Evolutionary conservation across 2,888 invertebrate genomes (phyloP), one percentile per base, ranked within the genome.

Genomic region (Drosophila mercatorum): DNA sequence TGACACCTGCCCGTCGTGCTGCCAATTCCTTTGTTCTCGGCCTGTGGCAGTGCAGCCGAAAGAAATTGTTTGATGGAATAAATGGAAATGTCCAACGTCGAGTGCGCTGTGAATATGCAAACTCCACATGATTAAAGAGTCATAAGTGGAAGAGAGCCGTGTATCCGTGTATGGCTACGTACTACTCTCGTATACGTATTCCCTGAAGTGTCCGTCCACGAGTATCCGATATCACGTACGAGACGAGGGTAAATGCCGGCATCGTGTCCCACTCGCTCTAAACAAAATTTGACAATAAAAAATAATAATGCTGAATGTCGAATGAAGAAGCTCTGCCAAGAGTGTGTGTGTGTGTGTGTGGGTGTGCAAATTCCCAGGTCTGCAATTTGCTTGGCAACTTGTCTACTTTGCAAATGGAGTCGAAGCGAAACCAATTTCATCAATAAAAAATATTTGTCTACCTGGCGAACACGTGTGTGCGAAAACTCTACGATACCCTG

Each of bases 321-420:
- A 44, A 28, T 26, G 46, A 47, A 53, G 47, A 47, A 34, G 22
- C 31, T 43, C 31, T 17, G 2, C 12, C 12, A 31, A 52, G 52
- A n/a, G 10, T 1, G 11, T 28, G n/a, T 1, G 1, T 5, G 3
- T 1, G 10, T 10, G 10, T n/a, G 41, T 8, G 17, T 10, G 5
- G 31, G 31, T 17, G 14, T 56, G 61, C 69, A 65, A 72, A 89
- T 90, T 89, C 88, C 88, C 88, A 74, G 55, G 90, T 76, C 78
- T 86, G 86, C 84, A 82, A 88, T 89, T 90, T 83, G 72, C 22
- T 44, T 44, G 22, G 47, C 66, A 78, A 63, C 81, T 86, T 85
- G 89, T 89, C 84, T 89, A 87, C 84, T 87, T 81, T 75, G 75
- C 85, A 85, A 88, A 85, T 85, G 88, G 83, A 82, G 65, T 75